Conservation (phyloP, 1,140 invertebrate genomes). For the Holotrichia oblita region DNA sequence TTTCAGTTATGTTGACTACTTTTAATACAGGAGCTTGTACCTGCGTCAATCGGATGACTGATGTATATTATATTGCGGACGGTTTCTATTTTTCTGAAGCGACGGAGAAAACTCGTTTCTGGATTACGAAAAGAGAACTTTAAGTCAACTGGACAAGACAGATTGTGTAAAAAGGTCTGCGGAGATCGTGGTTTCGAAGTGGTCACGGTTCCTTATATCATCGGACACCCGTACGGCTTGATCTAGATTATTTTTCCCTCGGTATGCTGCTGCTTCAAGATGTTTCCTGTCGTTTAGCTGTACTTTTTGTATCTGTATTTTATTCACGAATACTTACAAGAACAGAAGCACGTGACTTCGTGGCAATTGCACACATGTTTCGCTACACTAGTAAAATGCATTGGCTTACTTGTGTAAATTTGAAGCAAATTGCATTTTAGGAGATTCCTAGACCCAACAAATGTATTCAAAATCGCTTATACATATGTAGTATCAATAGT, state of each 20-base stretch:
- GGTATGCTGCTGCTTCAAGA: background rate
- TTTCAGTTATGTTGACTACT: background rate
- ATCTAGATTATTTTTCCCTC: slow-evolving; percentile 29
- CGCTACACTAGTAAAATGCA: too few relatives aligned
- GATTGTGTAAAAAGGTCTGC: slow-evolving; percentile 19
- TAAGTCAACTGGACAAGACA: slow-evolving; percentile 11
- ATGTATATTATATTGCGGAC: slow-evolving; percentile 8
- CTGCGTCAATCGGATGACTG: background rate
- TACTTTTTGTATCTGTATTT: background rate
- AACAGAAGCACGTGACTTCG: too few relatives aligned
- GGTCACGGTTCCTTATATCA: background rate
- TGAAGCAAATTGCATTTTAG: too few relatives aligned
- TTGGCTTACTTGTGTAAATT: too few relatives aligned
- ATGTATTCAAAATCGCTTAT: too few relatives aligned
- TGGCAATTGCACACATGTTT: too few relatives aligned
- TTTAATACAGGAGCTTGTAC: slow-evolving; percentile 5
- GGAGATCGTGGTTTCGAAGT: slow-evolving; percentile 10
- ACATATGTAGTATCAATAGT: too few relatives aligned
- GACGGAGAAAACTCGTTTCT: slow-evolving; percentile 11
- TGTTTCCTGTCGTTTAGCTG: background rate
- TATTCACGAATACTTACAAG: background rate
- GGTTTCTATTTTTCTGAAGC: background rate
- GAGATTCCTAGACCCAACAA: too few relatives aligned
- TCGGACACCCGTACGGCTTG: slow-evolving; percentile 14
- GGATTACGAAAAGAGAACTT: slow-evolving; percentile 12